Evolutionary conservation across 2,113 vertebrate genomes (phyloP).

Genomic region (Carollia perspicillata): DNA sequence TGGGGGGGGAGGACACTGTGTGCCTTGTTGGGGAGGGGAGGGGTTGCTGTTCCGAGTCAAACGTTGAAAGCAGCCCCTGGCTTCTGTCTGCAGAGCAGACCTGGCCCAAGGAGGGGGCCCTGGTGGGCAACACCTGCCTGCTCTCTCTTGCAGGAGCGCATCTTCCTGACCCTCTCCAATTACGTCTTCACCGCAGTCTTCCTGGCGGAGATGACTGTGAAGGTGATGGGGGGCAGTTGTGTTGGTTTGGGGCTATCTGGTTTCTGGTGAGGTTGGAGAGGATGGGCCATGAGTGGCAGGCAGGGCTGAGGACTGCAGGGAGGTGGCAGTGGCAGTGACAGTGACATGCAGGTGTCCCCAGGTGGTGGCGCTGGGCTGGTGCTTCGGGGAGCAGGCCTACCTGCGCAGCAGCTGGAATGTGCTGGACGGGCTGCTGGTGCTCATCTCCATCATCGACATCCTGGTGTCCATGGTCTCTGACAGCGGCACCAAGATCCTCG

Average conservation of each 20-base stretch:
- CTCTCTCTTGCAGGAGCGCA: constrained; percentile 88
- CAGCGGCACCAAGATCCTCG: constrained; percentile 95
- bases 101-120: neutral
- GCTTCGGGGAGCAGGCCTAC: constrained; percentile 93
- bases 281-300: neutral
- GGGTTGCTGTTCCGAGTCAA: neutral
- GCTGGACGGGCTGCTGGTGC: constrained; percentile 95
- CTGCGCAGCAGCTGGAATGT: constrained; percentile 98
- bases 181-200: constrained; percentile 99
- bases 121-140: neutral
- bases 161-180: constrained; percentile 96
- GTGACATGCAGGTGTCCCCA: constrained; percentile 61
- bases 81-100: neutral
- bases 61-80: neutral
- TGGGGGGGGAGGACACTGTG: neutral
- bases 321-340: neutral
- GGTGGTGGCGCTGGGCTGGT: constrained; percentile 95
- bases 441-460: constrained; percentile 97
- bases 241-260: neutral
- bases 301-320: neutral
- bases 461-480: constrained; percentile 95
- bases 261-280: neutral
- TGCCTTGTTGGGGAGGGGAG: neutral
- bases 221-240: constrained; percentile 82
- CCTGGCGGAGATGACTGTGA: constrained; percentile 96